These are phyloP conservation scores for Pilophorus perplexus DNA, from an alignment of 2,888 invertebrate genomes.

Conservation along the genomic window DNA sequence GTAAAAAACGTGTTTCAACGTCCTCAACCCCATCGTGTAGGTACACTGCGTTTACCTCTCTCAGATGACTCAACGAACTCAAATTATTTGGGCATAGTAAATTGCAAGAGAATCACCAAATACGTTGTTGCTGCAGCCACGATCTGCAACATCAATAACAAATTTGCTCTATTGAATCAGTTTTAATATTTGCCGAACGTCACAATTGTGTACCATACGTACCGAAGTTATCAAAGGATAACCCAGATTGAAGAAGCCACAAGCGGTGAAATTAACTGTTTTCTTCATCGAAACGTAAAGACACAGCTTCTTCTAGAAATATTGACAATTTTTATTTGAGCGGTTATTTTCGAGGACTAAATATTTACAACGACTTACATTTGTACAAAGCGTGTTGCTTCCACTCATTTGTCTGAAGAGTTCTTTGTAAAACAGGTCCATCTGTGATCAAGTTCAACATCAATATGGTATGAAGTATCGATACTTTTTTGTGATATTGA, in stretches of 20 bases:
- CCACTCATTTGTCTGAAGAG: background rate
- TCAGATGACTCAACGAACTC: no score
- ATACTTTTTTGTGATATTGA: no score
- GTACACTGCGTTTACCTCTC: no score
- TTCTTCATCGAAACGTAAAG: conserved; percentile 12
- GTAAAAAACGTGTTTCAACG: no score
- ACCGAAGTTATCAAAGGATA: conserved; percentile 40
- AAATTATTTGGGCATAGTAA: background rate
- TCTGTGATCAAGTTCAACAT: no score
- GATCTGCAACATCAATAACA: background rate
- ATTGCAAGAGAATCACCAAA: background rate
- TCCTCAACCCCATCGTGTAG: no score
- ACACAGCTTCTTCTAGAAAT: conserved; percentile 22
- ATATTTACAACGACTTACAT: no score
- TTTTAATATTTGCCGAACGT: no score
- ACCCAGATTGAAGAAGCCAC: conserved; percentile 32
- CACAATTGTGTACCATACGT: no score
- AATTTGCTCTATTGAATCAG: background rate
- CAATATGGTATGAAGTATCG: no score
- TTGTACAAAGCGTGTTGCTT: background rate
- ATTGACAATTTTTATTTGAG: background rate
- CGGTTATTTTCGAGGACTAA: no score
- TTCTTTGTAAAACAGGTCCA: background rate
- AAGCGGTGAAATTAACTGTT: conserved; percentile 28
- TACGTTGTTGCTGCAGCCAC: background rate